A percentile compares a stretch with the other conserved stretches of the same genome.
Evolutionary conservation across 2,797 vertebrate species (phyloP).

Genomic region (Syncerus caffer): DNA sequence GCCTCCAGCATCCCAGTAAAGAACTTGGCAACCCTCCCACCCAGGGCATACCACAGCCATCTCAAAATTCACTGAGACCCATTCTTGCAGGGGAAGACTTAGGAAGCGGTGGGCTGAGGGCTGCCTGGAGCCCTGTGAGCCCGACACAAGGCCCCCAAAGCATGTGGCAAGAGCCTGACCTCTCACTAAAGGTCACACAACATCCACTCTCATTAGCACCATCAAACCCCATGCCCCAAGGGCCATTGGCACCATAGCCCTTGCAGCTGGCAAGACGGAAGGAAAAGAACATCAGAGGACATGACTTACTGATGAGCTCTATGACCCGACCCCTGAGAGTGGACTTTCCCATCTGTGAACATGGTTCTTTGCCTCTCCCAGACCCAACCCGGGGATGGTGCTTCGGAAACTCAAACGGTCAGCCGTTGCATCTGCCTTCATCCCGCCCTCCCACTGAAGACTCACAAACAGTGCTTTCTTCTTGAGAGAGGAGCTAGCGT

Average conservation of each 20-base stretch:
- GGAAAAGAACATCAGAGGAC: background rate
- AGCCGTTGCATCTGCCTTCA: background rate
- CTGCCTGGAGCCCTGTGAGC: background rate
- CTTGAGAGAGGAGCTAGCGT: background rate
- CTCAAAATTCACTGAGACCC: background rate
- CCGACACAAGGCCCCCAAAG: background rate
- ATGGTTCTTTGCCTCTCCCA: background rate
- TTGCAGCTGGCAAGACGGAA: background rate
- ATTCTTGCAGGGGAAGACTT: background rate
- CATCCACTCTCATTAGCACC: background rate
- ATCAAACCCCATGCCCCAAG: background rate
- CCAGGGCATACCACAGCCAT: background rate
- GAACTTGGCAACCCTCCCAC: background rate
- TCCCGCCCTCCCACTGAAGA: background rate
- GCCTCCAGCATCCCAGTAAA: background rate
- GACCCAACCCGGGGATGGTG: accelerated
- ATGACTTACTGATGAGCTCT: accelerated
- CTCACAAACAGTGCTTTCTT: background rate
- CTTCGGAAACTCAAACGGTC: background rate
- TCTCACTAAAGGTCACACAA: background rate
- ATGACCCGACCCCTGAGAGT: background rate
- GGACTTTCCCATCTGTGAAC: accelerated
- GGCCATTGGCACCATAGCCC: accelerated
- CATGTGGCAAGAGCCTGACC: background rate
- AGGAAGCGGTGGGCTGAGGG: background rate